Evolutionary conservation across 2,113 vertebrate genomes (phyloP).

Genomic region (Dryoscopus gambensis): DNA sequence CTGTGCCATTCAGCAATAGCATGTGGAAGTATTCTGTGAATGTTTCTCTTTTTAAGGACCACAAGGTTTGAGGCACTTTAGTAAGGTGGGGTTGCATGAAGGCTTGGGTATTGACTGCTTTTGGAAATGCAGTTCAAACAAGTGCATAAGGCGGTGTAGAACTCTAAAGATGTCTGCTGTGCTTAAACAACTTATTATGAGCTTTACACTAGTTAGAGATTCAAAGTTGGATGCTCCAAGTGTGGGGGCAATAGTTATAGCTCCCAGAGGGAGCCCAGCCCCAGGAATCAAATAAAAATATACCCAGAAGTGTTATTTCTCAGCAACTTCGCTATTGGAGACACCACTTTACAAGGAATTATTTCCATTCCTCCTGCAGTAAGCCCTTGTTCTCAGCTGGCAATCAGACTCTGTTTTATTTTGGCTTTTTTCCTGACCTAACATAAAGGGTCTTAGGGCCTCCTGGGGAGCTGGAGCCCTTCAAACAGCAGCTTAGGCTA

Average conservation of each 20-base stretch:
- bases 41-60: background rate
- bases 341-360: background rate
- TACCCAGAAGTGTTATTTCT: background rate
- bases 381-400: background rate
- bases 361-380: background rate
- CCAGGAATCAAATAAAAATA: background rate
- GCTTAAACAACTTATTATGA: background rate
- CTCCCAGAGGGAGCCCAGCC: background rate
- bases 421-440: background rate
- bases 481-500: background rate
- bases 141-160: background rate
- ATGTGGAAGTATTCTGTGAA: fast-evolving
- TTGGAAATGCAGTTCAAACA: background rate
- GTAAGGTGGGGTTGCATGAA: background rate
- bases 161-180: background rate
- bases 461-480: background rate
- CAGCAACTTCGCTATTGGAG: background rate
- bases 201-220: background rate
- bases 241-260: background rate
- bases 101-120: background rate
- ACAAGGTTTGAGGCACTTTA: background rate
- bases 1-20: background rate
- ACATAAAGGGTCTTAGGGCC: background rate
- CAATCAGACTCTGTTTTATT: background rate
- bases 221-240: background rate